These are phyloP conservation scores for Periophthalmus magnuspinnatus DNA, from an alignment of 2,797 vertebrate genomes.

Conservation along the genomic window DNA sequence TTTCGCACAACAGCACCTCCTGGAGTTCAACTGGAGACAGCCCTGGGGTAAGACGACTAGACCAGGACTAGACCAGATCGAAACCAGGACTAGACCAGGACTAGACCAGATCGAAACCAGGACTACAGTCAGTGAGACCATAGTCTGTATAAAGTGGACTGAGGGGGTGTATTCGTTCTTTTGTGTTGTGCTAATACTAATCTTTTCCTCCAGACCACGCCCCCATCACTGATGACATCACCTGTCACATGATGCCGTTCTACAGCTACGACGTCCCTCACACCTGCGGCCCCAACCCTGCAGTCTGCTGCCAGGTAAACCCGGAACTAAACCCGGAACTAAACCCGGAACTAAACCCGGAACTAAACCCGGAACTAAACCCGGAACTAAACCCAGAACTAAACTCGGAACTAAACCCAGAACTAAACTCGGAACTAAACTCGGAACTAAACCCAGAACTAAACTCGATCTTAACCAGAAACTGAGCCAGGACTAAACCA, in stretches of 20 bases:
- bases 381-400: background rate
- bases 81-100: background rate
- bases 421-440: background rate
- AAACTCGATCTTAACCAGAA: too few species aligned
- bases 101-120: background rate
- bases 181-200: slow-evolving; percentile 16
- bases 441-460: too few species aligned
- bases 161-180: too few species aligned
- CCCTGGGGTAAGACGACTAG: slow-evolving; percentile 82
- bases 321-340: too few species aligned
- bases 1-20: slow-evolving; percentile 78
- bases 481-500: background rate
- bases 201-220: slow-evolving; percentile 76
- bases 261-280: slow-evolving; percentile 96
- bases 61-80: background rate
- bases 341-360: background rate
- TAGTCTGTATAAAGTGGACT: too few species aligned
- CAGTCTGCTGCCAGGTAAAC: slow-evolving; percentile 81
- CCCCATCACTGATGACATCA: slow-evolving; percentile 83
- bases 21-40: slow-evolving; percentile 95
- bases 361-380: too few species aligned
- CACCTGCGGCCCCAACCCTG: slow-evolving; percentile 92
- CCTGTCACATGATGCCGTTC: slow-evolving; percentile 98
- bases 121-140: too few species aligned
- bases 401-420: background rate